Conservation (phyloP, 2,888 invertebrate genomes). For the Diaphora mendica region DNA sequence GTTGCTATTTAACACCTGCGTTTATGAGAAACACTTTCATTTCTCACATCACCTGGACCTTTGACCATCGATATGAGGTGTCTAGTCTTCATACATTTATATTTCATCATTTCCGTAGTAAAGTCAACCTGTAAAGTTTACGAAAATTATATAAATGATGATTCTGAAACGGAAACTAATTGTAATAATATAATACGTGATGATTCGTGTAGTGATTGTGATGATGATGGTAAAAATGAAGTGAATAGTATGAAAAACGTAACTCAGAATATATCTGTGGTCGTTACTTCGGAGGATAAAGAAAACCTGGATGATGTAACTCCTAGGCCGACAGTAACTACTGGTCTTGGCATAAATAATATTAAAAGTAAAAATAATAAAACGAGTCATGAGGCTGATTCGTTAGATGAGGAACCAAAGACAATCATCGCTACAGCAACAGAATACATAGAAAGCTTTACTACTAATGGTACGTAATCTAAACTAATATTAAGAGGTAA, state of each 20-base stretch:
- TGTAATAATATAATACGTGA: neutral
- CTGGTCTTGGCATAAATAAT: neutral
- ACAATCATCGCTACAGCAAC: neutral
- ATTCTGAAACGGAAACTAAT: constrained; percentile 3
- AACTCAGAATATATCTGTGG: neutral
- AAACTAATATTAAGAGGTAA: too few relatives aligned
- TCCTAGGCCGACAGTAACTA: neutral
- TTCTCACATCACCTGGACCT: neutral
- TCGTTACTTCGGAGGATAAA: neutral
- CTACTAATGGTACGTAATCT: neutral
- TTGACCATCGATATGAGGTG: constrained; percentile 1
- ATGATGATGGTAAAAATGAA: neutral
- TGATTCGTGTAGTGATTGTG: neutral
- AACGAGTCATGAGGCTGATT: neutral
- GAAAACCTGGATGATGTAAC: neutral
- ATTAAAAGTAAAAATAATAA: neutral
- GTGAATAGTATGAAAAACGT: neutral
- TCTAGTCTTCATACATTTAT: constrained; percentile 1
- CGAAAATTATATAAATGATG: neutral
- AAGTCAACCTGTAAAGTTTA: neutral
- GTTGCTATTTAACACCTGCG: constrained; percentile 39
- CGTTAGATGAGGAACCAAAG: constrained; percentile 4
- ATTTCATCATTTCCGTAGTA: constrained; percentile 4
- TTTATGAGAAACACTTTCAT: constrained; percentile 6
- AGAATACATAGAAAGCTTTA: constrained; percentile 16